A percentile compares a stretch with the other conserved stretches of the same genome.
Conservation (phyloP, 1,140 invertebrate genomes). For the Gonioctena quinquepunctata region DNA sequence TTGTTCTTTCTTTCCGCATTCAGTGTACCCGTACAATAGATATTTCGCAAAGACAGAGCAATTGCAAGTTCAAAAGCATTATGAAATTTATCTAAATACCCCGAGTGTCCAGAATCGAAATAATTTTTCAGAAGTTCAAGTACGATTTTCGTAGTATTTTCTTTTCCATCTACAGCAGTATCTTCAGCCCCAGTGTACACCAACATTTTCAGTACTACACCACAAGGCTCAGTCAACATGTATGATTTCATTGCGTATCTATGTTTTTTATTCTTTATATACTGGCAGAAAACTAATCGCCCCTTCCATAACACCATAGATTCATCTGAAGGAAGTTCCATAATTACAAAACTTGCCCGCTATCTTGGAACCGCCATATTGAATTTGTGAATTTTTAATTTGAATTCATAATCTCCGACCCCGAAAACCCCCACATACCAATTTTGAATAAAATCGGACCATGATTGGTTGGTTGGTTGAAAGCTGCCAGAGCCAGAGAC, state of each 20-base stretch:
- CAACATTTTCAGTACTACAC: constrained; percentile 39
- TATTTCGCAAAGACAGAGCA: constrained; percentile 42
- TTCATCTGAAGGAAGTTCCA: constrained; percentile 52
- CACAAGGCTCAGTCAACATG: constrained; percentile 49
- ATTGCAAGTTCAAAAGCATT: constrained; percentile 49
- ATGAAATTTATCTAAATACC: constrained; percentile 56
- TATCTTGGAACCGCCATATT: too few species aligned
- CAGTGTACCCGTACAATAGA: not conserved
- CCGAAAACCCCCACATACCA: too few species aligned
- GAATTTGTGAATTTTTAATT: too few species aligned
- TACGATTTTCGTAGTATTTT: constrained; percentile 13
- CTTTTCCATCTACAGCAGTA: constrained; percentile 13
- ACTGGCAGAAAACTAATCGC: constrained; percentile 24
- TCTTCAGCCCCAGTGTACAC: constrained; percentile 31
- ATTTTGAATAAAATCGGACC: too few species aligned
- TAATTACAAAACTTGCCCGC: too few species aligned
- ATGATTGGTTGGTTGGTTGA: too few species aligned
- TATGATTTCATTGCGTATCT: constrained; percentile 38
- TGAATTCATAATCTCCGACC: too few species aligned
- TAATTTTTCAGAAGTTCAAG: constrained; percentile 27
- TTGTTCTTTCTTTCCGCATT: not conserved
- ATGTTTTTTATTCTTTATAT: constrained; percentile 18
- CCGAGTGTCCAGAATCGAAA: constrained; percentile 46
- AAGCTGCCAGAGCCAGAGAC: too few species aligned
- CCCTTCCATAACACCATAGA: constrained; percentile 53